Conservation (phyloP, 2,888 invertebrate genomes). For the Pollenia angustigena region DNA sequence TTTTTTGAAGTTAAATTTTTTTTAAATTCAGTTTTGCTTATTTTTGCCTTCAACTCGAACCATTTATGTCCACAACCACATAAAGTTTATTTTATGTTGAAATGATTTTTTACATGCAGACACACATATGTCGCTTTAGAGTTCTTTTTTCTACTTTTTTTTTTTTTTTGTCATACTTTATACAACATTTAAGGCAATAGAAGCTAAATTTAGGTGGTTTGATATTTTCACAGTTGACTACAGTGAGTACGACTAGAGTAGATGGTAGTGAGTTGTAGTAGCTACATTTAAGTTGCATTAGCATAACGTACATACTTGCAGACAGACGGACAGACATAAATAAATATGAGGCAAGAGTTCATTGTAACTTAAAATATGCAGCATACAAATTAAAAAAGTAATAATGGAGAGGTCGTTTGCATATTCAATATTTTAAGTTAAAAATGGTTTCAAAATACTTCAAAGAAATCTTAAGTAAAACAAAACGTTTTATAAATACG, state of each 20-base stretch:
- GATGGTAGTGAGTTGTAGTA: background rate
- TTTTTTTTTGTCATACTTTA: background rate
- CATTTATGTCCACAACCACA: conserved; percentile 36
- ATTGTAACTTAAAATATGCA: conserved; percentile 67
- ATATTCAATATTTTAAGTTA: background rate
- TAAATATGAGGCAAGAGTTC: conserved; percentile 66
- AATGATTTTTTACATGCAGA: conserved; percentile 27
- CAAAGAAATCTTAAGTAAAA: too few species aligned
- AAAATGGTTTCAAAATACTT: background rate
- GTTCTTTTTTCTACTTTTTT: background rate
- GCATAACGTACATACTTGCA: conserved; percentile 13
- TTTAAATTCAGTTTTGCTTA: background rate
- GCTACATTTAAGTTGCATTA: conserved; percentile 35
- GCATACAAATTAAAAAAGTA: background rate
- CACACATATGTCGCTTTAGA: background rate
- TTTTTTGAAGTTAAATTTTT: conserved; percentile 12
- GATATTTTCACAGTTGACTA: conserved; percentile 42
- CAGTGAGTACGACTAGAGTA: background rate
- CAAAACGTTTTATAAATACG: too few species aligned
- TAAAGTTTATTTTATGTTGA: conserved; percentile 34
- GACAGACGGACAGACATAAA: background rate
- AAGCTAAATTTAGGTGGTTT: conserved; percentile 56
- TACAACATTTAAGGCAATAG: conserved; percentile 34
- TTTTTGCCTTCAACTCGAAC: background rate
- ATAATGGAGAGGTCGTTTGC: conserved; percentile 15